Evolutionary conservation across 2,888 invertebrate species (phyloP), one percentile per base, ranked within the genome.

Genomic region (Tetranychus piercei): DNA sequence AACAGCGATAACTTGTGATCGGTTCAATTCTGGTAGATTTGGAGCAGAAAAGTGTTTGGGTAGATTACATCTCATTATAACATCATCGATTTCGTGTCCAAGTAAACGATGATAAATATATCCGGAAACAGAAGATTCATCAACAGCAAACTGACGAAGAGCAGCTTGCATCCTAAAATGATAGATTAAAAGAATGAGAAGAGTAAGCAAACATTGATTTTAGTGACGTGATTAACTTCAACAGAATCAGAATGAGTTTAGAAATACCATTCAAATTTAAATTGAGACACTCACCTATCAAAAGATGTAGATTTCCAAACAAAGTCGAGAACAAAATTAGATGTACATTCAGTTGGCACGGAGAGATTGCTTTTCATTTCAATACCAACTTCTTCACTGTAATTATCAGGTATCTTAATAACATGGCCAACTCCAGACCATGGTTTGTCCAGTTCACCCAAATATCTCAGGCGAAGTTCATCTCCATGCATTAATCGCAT

Each of bases 401-500:
- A 95, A 84, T 97, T 85, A 80, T 86, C 86, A 4, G 85, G 85
- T 72, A 86, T 84, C 80, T 86, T 86, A 81, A 99, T 95, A 71
- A 99, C 96, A 82, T 97, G 96, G 0, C 99, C 99, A 15, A 95
- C 91, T 55, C 94, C 94, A n/a, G 90, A 90, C 99, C 99, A 99
- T 0, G 91, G 87, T 81, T 93, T 94, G 7, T 66, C 34, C 18
- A 34, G 67, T 65, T 78, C 78, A 0, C 95, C 95, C 1, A 93
- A 88, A 80, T 93, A 94, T 80, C 95, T 89, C 79, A 99, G 85
- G 79, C 94, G 86, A 74, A 99, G 83, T 82, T 99, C 99, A 85
- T 99, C 99, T 8, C 99, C 99, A 81, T 96, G 96, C 96, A 99
- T 97, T 74, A 99, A 84, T 82, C 95, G 94, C 93, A 97, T 95